Evolutionary conservation across 2,797 vertebrate species (phyloP).

Genomic region (Setipinna tenuifilis): DNA sequence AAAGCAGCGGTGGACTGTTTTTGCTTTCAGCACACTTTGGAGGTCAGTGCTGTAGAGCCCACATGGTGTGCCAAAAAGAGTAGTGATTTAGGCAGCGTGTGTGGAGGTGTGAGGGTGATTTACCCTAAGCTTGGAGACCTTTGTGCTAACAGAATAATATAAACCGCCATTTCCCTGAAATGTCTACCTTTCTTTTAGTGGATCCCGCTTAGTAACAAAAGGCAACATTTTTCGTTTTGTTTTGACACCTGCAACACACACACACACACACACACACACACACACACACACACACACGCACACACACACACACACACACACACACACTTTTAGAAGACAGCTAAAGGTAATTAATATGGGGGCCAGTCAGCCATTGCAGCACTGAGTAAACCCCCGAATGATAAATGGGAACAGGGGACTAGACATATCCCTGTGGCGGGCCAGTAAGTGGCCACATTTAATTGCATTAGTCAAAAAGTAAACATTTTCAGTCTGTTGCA

Average conservation of each 20-base stretch:
- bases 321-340: neutral
- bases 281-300: constrained; percentile 11
- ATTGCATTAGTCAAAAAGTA: constrained; percentile 51
- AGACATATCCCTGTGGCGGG: constrained; percentile 1
- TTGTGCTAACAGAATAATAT: neutral
- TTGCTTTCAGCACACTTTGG: no score
- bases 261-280: neutral
- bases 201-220: neutral
- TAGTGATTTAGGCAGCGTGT: neutral
- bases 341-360: neutral
- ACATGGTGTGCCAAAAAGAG: neutral
- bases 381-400: constrained; percentile 38
- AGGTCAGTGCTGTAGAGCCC: no score
- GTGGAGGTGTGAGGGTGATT: neutral
- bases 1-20: no score
- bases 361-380: neutral
- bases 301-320: neutral
- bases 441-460: constrained; percentile 36
- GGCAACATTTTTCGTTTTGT: no score
- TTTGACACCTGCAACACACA: neutral
- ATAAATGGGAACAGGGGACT: neutral
- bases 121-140: neutral
- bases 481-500: constrained; percentile 40
- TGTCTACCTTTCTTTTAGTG: no score
- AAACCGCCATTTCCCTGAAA: no score